These are phyloP conservation scores for Tamias sibiricus DNA, from an alignment of 2,113 vertebrate genomes.

Conservation along the genomic window DNA sequence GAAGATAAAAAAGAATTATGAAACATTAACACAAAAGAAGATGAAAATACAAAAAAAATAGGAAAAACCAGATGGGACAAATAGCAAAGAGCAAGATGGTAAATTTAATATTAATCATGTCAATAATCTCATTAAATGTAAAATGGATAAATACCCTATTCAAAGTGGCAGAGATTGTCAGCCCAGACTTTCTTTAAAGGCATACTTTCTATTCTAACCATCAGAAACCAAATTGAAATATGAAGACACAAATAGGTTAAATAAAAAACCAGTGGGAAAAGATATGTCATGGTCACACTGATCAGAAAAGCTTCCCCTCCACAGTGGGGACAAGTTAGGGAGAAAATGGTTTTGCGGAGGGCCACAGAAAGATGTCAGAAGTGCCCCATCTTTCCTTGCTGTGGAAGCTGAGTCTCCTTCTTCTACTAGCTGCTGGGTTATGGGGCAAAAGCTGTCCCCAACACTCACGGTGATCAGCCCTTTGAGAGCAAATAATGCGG, in stretches of 20 bases:
- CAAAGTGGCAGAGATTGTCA: not conserved
- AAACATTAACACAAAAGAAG: conserved; percentile 7
- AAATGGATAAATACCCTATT: not conserved
- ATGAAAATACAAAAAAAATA: not conserved
- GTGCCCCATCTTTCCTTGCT: not conserved
- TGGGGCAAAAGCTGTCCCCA: not conserved
- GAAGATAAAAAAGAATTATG: conserved; percentile 4
- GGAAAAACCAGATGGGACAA: not conserved
- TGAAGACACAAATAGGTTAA: not conserved
- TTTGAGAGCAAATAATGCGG: not conserved
- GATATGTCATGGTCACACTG: not conserved
- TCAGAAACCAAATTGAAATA: conserved; percentile 8
- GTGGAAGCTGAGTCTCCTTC: not conserved
- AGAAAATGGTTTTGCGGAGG: too few species aligned
- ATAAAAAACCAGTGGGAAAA: not conserved
- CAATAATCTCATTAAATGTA: not conserved
- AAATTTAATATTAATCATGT: not conserved
- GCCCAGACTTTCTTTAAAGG: not conserved
- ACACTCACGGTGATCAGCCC: not conserved
- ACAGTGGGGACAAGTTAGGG: not conserved
- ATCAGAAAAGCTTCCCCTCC: not conserved
- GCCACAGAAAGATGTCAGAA: not conserved
- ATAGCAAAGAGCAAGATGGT: not conserved
- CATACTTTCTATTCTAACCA: not conserved
- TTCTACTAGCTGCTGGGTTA: not conserved